Base-by-base conservation (phyloP, 2,888 invertebrate genomes). In the Tenthredo notha region DNA sequence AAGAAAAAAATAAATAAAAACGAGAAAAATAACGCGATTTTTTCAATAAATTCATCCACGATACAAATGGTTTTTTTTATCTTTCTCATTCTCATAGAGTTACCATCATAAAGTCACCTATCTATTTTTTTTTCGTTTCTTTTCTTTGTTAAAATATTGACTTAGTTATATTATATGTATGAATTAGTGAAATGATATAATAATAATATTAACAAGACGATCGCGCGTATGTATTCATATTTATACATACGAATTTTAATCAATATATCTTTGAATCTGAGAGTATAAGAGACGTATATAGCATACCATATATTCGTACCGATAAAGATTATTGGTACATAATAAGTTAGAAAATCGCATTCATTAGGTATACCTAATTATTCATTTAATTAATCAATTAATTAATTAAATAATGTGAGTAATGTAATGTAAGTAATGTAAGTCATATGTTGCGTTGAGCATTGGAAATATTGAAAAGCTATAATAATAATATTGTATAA, bases 371-470 rank as follows among this genome's bases (percentile, higher is more conserved):
- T 61, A 25, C 21, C 21, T 61, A 61, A n/a, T n/a, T 10, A 61
- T n/a, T 18, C 21, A 12, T 47, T n/a, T 50, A 50, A n/a, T 50
- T 50, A 18, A n/a, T 50, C 18, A 18, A 50, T n/a, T 50, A 50
- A 50, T 5, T 50, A 18, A 50, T 10, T 61, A 61, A 43, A 10
- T 58, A 58, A 58, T 33, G 33, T 33, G 4, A 29, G 29, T 29
- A 29, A 33, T 2, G 37, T 37, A 37, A 37, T 37, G 37, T 37
- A 37, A 37, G 37, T 37, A 37, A 37, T 37, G 37, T 37, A 37
- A 61, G 25, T 61, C 61, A 25, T 47, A 47, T 61, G 61, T 61
- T 61, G 61, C 61, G 61, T 61, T 61, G 61, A 61, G 61, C 61
- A 61, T 61, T 61, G 61, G 61, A 61, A 12, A 61, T 54, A 50